phyloP scores from a whole-genome alignment of 2,888 invertebrate species.

The Platycheirus rosarum region DNA sequence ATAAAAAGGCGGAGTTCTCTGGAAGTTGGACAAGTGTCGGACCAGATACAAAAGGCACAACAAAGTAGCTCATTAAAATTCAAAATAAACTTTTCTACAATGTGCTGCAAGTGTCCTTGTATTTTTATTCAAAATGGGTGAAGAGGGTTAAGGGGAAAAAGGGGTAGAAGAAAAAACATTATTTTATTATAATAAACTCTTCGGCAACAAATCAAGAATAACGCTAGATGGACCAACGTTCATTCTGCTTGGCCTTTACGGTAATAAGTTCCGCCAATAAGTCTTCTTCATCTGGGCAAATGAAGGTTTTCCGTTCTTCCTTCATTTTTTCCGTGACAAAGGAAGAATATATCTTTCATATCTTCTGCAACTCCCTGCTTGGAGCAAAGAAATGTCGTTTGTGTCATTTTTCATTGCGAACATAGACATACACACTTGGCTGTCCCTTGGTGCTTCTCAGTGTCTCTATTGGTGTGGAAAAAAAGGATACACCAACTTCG shows the following conservation, averaged over 20 bases:
- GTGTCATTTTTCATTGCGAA: slow-evolving; percentile 65
- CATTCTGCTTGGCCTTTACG: slow-evolving; percentile 66
- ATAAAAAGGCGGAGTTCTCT: slow-evolving; percentile 11
- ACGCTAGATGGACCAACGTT: slow-evolving; percentile 54
- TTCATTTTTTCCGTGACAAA: slow-evolving; percentile 3
- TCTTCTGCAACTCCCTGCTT: slow-evolving; percentile 1
- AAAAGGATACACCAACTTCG: slow-evolving; percentile 61
- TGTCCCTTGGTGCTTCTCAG: slow-evolving; percentile 2
- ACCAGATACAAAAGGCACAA: slow-evolving; percentile 21
- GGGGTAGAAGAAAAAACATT: background rate
- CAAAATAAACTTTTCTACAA: slow-evolving; percentile 35
- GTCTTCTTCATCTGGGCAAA: slow-evolving; percentile 67
- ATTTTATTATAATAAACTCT: slow-evolving; percentile 40
- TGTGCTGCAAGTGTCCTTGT: slow-evolving; percentile 18
- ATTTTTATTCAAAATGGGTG: slow-evolving; percentile 4
- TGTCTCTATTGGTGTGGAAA: slow-evolving; percentile 44
- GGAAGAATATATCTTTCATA: slow-evolving; percentile 15
- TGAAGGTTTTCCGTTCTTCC: slow-evolving; percentile 63
- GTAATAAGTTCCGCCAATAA: slow-evolving; percentile 73
- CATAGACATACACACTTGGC: background rate
- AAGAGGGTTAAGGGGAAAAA: background rate
- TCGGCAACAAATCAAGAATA: slow-evolving; percentile 62
- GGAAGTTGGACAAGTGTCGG: background rate
- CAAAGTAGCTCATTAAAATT: slow-evolving; percentile 61
- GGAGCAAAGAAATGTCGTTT: slow-evolving; percentile 53